Evolutionary conservation across 2,113 vertebrate species (phyloP), one percentile per base, ranked within the genome.

Genomic region (Setophaga petechia): DNA sequence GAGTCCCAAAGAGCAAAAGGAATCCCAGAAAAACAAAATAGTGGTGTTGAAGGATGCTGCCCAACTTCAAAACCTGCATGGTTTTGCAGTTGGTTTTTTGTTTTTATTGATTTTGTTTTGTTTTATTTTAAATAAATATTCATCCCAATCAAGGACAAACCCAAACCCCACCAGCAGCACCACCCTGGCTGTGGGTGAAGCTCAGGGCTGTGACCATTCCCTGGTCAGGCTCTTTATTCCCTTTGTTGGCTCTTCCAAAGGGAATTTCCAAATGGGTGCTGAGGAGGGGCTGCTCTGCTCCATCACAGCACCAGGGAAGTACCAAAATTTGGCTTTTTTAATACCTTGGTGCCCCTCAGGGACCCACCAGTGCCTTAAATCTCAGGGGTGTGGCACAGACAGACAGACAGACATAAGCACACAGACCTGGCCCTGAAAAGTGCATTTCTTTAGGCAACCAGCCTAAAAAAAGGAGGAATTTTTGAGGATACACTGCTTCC

Each of bases 31-130:
- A 68, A 90, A 78, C 8, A 17, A 55, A 76, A 37, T 0, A 43
- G 52, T 2, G 2, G 17, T 0, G 5, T 55, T 49, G 78, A 61
- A 54, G 57, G 85, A 52, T 4, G 15, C 15, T 33, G 57, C 28
- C 13, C 17, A 1, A 0, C 0, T 11, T 19, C 37, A 35, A 61
- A 44, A 23, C 8, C 69, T 67, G 33, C 17, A 6, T 37, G 43
- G 30, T 81, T 87, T 37, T 62, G 37, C 37, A 28, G 12, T 49
- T 18, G 27, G 21, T 15, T 24, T 33, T 67, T 44, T 31, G 5
- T 9, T 31, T 54, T 83, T 30, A 9, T 37, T n/a, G 10, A 5
- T 5, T 46, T 65, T 20, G 12, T 41, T 2, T 4, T 1, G 5
- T 0, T 12, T 46, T 28, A 23, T 35, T 63, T 63, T 9, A 18